These are phyloP conservation scores for Bos javanicus DNA, from an alignment of 2,113 vertebrate species.

Conservation along the genomic window DNA sequence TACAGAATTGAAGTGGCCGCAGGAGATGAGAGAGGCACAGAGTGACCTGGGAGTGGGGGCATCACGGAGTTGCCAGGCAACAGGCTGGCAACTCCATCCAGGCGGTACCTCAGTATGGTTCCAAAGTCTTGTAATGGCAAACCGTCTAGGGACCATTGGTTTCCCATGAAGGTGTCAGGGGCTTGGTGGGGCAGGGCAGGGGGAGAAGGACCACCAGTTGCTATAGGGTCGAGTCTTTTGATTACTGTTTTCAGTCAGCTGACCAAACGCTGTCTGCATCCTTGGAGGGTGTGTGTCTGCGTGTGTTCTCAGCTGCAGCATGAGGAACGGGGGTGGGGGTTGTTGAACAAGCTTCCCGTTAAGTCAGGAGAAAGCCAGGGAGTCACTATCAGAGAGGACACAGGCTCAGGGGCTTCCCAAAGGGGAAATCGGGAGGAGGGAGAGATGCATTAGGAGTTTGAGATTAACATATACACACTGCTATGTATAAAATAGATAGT, in stretches of 20 bases:
- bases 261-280: neutral
- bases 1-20: neutral
- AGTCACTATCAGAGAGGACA: neutral
- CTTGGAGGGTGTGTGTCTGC: neutral
- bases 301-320: neutral
- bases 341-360: neutral
- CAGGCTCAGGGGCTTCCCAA: neutral
- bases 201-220: neutral
- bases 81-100: neutral
- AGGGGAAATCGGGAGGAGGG: neutral
- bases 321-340: neutral
- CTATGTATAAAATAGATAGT: neutral
- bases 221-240: neutral
- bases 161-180: neutral
- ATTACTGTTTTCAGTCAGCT: neutral
- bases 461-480: neutral
- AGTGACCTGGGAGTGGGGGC: neutral
- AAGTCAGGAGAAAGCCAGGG: neutral
- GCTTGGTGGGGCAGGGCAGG: neutral
- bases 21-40: neutral
- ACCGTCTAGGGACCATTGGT: neutral
- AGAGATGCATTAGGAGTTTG: neutral
- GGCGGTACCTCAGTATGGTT: neutral
- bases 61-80: neutral
- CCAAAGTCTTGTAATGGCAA: neutral